Percentiles rank a stretch among this genome's conserved stretches.
phyloP scores from a whole-genome alignment of 2,888 invertebrate species.

The Ecdyonurus torrentis region DNA sequence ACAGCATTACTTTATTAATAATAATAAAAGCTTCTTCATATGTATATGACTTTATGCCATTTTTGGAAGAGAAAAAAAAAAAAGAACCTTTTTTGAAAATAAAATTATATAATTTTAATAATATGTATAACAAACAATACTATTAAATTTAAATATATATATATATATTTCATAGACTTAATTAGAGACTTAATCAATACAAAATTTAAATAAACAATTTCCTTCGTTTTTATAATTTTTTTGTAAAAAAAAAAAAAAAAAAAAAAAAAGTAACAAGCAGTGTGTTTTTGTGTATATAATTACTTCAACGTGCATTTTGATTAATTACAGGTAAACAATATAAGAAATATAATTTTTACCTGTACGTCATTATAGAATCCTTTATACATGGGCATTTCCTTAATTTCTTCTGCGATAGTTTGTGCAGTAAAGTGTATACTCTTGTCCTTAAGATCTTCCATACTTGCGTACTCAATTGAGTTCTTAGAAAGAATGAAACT shows the following conservation, averaged over 20 bases:
- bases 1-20: too few relatives aligned
- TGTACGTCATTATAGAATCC: slow-evolving; percentile 63
- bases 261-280: background rate
- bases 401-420: slow-evolving; percentile 64
- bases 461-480: too few relatives aligned
- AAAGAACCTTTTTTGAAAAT: too few relatives aligned
- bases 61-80: too few relatives aligned
- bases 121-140: too few relatives aligned
- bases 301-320: background rate
- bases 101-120: too few relatives aligned
- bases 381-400: slow-evolving; percentile 56
- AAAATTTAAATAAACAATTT: background rate
- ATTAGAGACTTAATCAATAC: background rate
- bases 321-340: background rate
- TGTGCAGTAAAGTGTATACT: slow-evolving; percentile 56
- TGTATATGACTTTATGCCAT: too few relatives aligned
- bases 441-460: slow-evolving; percentile 39
- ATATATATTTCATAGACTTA: background rate
- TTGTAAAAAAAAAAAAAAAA: background rate
- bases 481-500: too few relatives aligned
- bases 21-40: too few relatives aligned
- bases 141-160: too few relatives aligned
- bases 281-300: background rate
- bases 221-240: background rate
- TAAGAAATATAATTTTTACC: slow-evolving; percentile 29